Conservation (phyloP, 2,113 vertebrate genomes). For the Dermatemys mawii region DNA sequence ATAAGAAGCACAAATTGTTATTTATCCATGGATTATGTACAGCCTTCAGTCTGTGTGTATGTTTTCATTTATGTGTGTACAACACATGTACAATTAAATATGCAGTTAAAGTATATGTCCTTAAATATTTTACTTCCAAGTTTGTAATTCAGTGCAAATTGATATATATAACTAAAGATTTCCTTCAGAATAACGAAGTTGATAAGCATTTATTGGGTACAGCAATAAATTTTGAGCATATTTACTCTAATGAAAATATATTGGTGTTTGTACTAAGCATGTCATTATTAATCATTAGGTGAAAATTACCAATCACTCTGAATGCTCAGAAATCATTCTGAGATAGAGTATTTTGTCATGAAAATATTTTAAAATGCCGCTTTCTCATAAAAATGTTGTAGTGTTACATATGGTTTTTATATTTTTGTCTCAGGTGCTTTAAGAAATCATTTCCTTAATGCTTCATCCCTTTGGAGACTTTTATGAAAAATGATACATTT, state of each 20-base stretch:
- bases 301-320: conserved; percentile 30
- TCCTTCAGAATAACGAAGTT: background rate
- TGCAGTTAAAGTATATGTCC: background rate
- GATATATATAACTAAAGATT: background rate
- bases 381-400: conserved; percentile 31
- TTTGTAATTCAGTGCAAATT: background rate
- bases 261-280: conserved; percentile 24
- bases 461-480: background rate
- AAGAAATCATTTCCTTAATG: conserved; percentile 28
- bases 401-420: conserved; percentile 39
- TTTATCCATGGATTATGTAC: background rate
- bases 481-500: background rate
- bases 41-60: background rate
- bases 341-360: conserved; percentile 11
- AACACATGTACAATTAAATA: background rate
- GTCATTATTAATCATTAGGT: conserved; percentile 22
- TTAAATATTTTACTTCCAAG: background rate
- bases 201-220: background rate
- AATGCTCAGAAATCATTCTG: conserved; percentile 38
- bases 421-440: conserved; percentile 27
- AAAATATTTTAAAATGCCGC: conserved; percentile 11
- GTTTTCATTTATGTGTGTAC: background rate
- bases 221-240: background rate
- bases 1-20: background rate
- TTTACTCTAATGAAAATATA: conserved; percentile 36